Conservation (phyloP, 2,797 vertebrate genomes). For the Orestias chungarensis region DNA sequence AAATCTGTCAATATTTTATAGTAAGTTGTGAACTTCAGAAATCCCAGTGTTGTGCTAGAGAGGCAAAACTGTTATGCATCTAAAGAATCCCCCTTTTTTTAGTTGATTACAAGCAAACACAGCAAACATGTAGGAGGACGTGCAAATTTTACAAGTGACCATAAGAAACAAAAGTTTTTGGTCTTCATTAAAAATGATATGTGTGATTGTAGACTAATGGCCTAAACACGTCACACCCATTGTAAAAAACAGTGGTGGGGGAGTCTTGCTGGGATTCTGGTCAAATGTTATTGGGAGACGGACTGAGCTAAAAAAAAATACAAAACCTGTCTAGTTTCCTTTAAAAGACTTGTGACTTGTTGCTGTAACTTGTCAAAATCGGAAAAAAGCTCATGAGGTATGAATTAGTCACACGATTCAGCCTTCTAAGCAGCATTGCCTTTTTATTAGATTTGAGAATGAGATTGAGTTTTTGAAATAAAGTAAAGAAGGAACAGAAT, state of each 20-base stretch:
- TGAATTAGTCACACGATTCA: too few species aligned
- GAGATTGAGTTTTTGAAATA: slow-evolving; percentile 23
- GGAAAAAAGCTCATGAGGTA: neutral
- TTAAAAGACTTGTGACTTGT: neutral
- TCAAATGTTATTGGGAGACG: too few species aligned
- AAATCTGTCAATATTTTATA: neutral
- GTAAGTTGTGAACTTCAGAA: neutral
- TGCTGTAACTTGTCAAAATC: neutral
- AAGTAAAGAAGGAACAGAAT: neutral
- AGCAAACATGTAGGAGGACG: neutral
- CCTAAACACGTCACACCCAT: too few species aligned
- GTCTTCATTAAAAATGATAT: too few species aligned
- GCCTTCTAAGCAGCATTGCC: slow-evolving; percentile 11
- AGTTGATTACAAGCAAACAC: neutral
- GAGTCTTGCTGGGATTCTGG: too few species aligned
- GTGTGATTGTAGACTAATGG: too few species aligned
- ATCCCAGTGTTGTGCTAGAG: neutral
- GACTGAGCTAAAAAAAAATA: too few species aligned
- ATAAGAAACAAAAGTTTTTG: too few species aligned
- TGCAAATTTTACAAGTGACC: too few species aligned
- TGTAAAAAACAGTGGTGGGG: too few species aligned
- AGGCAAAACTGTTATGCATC: neutral
- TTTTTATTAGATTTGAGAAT: slow-evolving; percentile 5
- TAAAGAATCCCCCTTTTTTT: neutral
- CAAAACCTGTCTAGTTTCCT: too few species aligned